Conservation (phyloP, 2,797 vertebrate genomes). For the Acrocephalus scirpaceus region DNA sequence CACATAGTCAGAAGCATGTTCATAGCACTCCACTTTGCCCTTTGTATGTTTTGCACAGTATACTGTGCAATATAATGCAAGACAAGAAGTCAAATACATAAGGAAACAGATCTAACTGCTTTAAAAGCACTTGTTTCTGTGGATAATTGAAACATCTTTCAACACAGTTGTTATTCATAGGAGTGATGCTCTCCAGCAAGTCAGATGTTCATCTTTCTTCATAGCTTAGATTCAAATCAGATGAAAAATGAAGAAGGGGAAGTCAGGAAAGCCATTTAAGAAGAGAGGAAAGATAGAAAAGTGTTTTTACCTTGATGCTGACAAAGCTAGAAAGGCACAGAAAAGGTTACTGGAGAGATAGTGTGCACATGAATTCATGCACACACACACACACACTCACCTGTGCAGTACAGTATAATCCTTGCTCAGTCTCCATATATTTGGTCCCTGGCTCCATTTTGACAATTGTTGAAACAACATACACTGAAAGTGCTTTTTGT, state of each 20-base stretch:
- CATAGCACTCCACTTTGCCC: neutral
- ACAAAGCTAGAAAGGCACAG: neutral
- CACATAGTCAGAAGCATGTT: neutral
- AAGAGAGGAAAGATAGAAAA: neutral
- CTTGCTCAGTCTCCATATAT: accelerated
- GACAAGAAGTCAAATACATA: neutral
- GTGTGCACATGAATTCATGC: neutral
- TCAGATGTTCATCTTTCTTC: neutral
- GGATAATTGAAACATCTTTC: neutral
- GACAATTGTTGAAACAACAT: neutral
- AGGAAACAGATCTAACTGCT: neutral
- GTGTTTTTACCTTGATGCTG: neutral
- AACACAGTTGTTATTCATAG: neutral
- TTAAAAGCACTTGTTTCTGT: neutral
- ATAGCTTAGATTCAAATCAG: neutral
- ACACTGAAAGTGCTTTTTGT: neutral
- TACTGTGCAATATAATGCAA: neutral
- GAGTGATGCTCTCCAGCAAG: neutral
- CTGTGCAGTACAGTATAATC: accelerated
- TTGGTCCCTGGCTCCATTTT: neutral
- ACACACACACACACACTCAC: neutral
- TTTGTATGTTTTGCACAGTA: neutral
- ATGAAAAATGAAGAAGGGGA: neutral
- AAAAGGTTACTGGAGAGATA: neutral
- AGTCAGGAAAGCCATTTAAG: neutral